Base-by-base conservation (phyloP, 2,888 invertebrate genomes). In the Cotesia congregata region DNA sequence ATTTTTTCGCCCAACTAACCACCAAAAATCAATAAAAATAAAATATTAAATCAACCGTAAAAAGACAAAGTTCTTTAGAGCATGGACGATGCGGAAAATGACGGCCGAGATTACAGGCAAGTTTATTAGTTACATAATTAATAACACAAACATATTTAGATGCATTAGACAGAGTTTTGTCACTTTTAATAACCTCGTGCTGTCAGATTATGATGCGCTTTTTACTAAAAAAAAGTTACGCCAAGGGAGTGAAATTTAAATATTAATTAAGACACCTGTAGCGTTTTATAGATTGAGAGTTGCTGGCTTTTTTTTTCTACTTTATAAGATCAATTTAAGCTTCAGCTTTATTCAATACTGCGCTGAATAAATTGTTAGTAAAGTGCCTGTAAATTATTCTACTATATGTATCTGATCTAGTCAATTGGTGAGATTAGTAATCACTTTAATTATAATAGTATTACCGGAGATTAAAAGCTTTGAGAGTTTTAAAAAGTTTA, bases 21-120 rank as follows among this genome's bases (percentile, higher is more conserved):
- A 30, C 30, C 3, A 30, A 30, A 30, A 38, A 7, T 74, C 61
- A 39, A 77, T 70, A 40, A 60, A n/a, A 62, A 77, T 64, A 76
- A 50, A 50, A 50, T 9, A 1, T 50, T 9, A 50, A 50, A 30
- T 30, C 30, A 30, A 3, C 30, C 30, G 30, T 30, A 30, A 50
- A 50, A 50, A 41, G 9, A 41, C 41, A 41, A 41, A 7, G 6
- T 41, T 41, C 1, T 41, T 41, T 7, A 12, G 12, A 77, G 76
- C 74, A 79, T 82, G 79, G 79, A 80, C 39, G 77, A 80, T 64
- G 79, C 78, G 72, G 79, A 80, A 59, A 78, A 78, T 68, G 50
- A 73, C 2, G 61, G 71, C 9, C 72, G 80, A 17, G 67, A 75
- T 67, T 73, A 59, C 60, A 77, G 79, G 82, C 78, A 74, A 79